These are phyloP conservation scores for Pherbina coryleti DNA, from an alignment of 2,888 invertebrate species.

Conservation along the genomic window DNA sequence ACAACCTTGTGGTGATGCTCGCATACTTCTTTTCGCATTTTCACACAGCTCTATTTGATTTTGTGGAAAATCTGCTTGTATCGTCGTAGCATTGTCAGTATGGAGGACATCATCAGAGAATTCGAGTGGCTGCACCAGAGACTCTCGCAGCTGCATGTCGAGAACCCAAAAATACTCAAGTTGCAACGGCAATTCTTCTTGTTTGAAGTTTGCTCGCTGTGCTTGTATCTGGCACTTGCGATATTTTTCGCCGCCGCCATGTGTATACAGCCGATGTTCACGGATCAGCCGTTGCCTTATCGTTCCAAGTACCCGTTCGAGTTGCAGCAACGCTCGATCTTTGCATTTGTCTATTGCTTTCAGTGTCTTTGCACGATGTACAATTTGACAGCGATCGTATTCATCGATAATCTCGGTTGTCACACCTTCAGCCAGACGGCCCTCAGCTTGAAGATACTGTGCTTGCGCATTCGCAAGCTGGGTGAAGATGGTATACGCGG, in stretches of 20 bases:
- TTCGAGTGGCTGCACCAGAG: constrained; percentile 38
- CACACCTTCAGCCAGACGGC: constrained; percentile 55
- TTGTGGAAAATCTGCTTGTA: constrained; percentile 49
- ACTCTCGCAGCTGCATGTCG: background rate
- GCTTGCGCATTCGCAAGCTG: constrained; percentile 52
- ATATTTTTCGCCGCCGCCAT: constrained; percentile 53
- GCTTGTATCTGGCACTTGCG: constrained; percentile 42
- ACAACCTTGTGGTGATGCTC: background rate
- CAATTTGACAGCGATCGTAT: constrained; percentile 53
- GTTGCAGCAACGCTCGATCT: constrained; percentile 46
- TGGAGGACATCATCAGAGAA: constrained; percentile 52
- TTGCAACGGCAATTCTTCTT: constrained; percentile 54
- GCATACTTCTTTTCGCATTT: background rate
- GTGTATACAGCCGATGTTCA: constrained; percentile 55
- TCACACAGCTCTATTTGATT: constrained; percentile 54
- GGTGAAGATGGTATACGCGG: background rate
- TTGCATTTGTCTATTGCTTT: constrained; percentile 51
- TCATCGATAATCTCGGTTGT: constrained; percentile 55
- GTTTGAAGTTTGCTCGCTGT: constrained; percentile 47
- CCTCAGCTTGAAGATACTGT: constrained; percentile 58
- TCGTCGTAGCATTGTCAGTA: constrained; percentile 48
- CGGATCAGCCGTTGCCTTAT: constrained; percentile 51
- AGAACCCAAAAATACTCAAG: constrained; percentile 39
- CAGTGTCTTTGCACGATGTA: constrained; percentile 49
- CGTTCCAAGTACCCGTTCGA: constrained; percentile 56